Evolutionary conservation across 2,797 vertebrate genomes (phyloP).

Genomic region (Alectoris magna): DNA sequence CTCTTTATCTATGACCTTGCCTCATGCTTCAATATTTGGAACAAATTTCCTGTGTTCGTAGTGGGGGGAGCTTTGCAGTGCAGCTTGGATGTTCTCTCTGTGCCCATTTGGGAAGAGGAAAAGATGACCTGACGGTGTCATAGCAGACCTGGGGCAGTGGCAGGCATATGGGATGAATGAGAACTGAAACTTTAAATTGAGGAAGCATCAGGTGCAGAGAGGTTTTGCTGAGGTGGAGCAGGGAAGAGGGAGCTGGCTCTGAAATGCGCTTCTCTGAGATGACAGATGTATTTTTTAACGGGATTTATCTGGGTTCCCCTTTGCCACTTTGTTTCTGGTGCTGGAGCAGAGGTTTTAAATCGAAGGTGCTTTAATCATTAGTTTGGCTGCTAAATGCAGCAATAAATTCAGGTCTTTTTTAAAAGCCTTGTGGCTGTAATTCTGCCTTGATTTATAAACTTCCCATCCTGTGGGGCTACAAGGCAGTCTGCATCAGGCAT

Average conservation of each 20-base stretch:
- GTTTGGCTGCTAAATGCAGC: conserved; percentile 46
- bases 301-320: conserved; percentile 4
- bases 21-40: background rate
- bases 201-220: background rate
- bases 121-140: background rate
- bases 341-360: conserved; percentile 43
- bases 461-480: background rate
- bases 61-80: background rate
- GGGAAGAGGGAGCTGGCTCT: background rate
- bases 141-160: background rate
- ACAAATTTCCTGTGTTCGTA: background rate
- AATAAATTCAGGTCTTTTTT: conserved; percentile 10
- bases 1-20: background rate
- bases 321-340: conserved; percentile 5
- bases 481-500: background rate
- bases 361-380: conserved; percentile 46
- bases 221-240: background rate
- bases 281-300: background rate
- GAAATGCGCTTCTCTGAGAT: background rate
- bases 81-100: fast-evolving
- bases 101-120: background rate
- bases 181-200: background rate
- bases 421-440: background rate
- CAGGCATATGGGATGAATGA: background rate
- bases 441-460: conserved; percentile 49